Evolutionary conservation across 2,113 vertebrate genomes (phyloP).

Genomic region (Syngnathus scovelli): DNA sequence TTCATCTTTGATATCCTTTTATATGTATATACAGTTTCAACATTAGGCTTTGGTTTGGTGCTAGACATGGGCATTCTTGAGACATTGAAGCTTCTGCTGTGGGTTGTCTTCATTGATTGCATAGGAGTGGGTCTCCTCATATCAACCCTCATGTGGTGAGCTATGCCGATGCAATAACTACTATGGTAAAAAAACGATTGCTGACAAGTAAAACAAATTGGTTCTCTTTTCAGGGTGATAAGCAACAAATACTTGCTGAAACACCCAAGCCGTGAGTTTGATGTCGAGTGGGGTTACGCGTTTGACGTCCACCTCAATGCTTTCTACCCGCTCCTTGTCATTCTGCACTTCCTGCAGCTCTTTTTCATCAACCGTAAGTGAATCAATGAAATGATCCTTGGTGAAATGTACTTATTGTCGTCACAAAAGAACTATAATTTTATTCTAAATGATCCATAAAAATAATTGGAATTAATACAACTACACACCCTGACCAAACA

Average conservation of each 20-base stretch:
- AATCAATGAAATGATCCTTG: background rate
- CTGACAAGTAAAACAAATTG: background rate
- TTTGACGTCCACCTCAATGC: slow-evolving; percentile 97
- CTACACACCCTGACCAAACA: too few species aligned
- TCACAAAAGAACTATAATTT: background rate
- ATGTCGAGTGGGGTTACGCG: slow-evolving; percentile 97
- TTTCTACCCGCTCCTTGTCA: slow-evolving; percentile 93
- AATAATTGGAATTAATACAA: too few species aligned
- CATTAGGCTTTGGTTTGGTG: slow-evolving; percentile 91
- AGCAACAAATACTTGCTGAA: slow-evolving; percentile 92
- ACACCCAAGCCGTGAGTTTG: slow-evolving; percentile 80
- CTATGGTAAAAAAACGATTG: background rate
- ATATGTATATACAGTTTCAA: slow-evolving; percentile 78
- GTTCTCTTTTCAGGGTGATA: slow-evolving; percentile 75
- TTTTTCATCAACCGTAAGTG: slow-evolving; percentile 97
- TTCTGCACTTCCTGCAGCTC: slow-evolving; percentile 94
- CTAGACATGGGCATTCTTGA: slow-evolving; percentile 89
- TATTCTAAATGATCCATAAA: background rate
- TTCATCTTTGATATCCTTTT: background rate
- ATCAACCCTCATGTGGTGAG: slow-evolving; percentile 96
- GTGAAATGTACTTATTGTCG: background rate
- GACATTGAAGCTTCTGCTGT: slow-evolving; percentile 90
- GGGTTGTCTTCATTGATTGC: slow-evolving; percentile 97
- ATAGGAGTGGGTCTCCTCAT: slow-evolving; percentile 92
- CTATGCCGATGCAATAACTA: slow-evolving; percentile 3